phyloP scores from a whole-genome alignment of 2,113 vertebrate species.

The Elephantulus edwardii region DNA sequence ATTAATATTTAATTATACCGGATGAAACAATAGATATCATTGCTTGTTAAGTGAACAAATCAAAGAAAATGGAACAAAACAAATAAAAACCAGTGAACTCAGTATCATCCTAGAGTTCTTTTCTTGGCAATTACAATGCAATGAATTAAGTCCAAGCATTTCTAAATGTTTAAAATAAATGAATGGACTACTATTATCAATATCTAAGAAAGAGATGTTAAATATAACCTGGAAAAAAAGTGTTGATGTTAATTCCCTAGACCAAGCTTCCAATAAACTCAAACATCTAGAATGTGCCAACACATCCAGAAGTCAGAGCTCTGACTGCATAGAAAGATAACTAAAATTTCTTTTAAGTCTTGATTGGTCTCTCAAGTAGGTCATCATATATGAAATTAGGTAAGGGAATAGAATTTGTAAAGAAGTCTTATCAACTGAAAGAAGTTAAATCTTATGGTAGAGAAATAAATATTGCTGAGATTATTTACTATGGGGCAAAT shows the following conservation, averaged over 20 bases:
- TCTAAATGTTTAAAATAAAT: conserved; percentile 16
- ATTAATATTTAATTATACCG: conserved; percentile 5
- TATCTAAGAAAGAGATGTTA: background rate
- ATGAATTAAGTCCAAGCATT: background rate
- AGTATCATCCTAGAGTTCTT: background rate
- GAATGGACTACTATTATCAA: background rate
- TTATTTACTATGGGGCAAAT: background rate
- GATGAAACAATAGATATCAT: background rate
- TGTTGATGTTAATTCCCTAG: conserved; percentile 16
- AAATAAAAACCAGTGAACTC: background rate
- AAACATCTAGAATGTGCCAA: conserved; percentile 40
- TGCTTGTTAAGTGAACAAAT: background rate
- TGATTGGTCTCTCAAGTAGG: background rate
- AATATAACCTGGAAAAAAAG: background rate
- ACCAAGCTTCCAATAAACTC: background rate
- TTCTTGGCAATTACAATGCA: background rate
- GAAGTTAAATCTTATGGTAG: background rate
- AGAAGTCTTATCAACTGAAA: background rate
- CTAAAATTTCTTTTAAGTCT: background rate
- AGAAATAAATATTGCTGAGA: background rate
- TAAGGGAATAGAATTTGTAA: background rate
- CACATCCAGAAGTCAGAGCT: conserved; percentile 15
- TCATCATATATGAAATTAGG: conserved; percentile 45
- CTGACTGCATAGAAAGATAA: conserved; percentile 27
- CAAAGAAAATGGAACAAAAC: background rate